Conservation (phyloP, 2,888 invertebrate species). For the Troides aeacus region DNA sequence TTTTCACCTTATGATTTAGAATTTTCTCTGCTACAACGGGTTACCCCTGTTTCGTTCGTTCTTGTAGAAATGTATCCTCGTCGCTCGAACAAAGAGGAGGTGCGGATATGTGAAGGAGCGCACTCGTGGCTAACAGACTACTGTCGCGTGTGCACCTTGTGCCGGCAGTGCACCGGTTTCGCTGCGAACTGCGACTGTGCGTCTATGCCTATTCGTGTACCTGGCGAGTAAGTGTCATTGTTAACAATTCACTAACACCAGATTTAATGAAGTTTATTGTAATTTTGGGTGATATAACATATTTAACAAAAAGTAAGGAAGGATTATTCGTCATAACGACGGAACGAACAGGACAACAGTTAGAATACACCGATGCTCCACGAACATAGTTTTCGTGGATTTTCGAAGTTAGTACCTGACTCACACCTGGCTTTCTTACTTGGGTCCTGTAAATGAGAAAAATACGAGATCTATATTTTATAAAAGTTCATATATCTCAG, state of each 20-base stretch:
- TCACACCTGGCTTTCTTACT: no score
- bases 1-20: not conserved
- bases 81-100: slow-evolving; percentile 48
- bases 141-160: slow-evolving; percentile 94
- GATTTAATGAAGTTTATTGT: not conserved
- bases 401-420: no score
- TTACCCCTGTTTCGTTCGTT: not conserved
- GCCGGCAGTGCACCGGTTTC: slow-evolving; percentile 96
- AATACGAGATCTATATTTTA: no score
- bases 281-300: not conserved
- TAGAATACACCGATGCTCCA: no score
- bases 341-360: no score
- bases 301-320: not conserved
- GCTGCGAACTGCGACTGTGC: slow-evolving; percentile 90
- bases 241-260: not conserved
- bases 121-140: slow-evolving; percentile 90
- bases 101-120: slow-evolving; percentile 79
- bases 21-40: not conserved
- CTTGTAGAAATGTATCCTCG: slow-evolving; percentile 43
- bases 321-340: no score
- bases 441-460: no score
- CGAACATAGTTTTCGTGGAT: no score
- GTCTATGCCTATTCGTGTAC: slow-evolving; percentile 87
- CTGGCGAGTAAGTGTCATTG: slow-evolving; percentile 87
- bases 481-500: no score